phyloP scores from a whole-genome alignment of 53 echinoderm and acorn worm genomes.

The Pentamera pediparva region DNA sequence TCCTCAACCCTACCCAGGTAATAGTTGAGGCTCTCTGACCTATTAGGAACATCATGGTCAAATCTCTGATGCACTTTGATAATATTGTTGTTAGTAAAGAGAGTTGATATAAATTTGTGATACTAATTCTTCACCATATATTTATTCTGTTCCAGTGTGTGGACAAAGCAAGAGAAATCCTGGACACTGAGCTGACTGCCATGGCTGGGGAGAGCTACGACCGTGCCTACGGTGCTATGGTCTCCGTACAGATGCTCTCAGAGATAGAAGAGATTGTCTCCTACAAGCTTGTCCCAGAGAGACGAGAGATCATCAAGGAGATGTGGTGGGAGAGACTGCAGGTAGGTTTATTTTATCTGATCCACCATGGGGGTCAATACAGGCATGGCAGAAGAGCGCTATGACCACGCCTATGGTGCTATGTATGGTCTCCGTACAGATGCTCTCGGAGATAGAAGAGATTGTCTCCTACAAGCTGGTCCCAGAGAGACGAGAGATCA shows the following conservation, averaged over 20 bases:
- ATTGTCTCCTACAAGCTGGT: constrained; percentile 98
- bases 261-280: constrained; percentile 96
- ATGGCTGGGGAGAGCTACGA: constrained; percentile 99
- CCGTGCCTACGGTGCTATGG: constrained; percentile 98
- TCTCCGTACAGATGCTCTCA: constrained; percentile 93
- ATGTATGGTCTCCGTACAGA: constrained; percentile 86
- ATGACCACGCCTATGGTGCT: neutral
- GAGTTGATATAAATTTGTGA: neutral
- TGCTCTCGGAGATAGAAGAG: constrained; percentile 94
- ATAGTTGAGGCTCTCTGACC: too few relatives aligned
- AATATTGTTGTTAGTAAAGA: too few relatives aligned
- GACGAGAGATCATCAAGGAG: constrained; percentile 85
- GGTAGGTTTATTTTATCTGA: constrained; percentile 35
- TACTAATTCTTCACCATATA: neutral
- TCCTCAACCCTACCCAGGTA: too few relatives aligned
- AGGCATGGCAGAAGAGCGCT: neutral
- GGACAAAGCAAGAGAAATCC: constrained; percentile 93
- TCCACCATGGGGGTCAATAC: neutral
- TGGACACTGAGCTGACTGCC: constrained; percentile 95
- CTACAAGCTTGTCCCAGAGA: constrained; percentile 96
- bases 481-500: constrained; percentile 85
- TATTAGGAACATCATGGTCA: too few relatives aligned
- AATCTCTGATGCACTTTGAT: too few relatives aligned
- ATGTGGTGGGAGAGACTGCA: constrained; percentile 99
- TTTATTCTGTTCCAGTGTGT: constrained; percentile 62